These are phyloP conservation scores for Rhinatrema bivittatum DNA, from an alignment of 2,797 vertebrate species.

Conservation along the genomic window DNA sequence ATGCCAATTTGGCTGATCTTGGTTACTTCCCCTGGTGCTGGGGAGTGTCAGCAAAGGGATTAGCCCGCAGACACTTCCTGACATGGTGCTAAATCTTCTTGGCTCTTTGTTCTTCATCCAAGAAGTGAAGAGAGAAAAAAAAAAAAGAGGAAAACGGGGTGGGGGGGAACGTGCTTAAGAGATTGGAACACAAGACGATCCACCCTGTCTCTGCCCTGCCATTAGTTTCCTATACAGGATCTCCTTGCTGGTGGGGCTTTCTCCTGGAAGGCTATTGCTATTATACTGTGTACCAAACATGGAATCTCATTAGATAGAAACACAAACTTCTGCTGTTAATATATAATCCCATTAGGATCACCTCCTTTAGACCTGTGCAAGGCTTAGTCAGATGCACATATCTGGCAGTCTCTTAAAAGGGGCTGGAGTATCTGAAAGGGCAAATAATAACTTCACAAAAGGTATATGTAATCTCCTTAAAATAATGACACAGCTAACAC, in stretches of 20 bases:
- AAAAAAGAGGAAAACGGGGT: too few relatives aligned
- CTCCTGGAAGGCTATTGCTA: constrained; percentile 29
- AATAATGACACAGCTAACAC: too few relatives aligned
- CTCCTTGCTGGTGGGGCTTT: constrained; percentile 17
- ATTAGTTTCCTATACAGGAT: constrained; percentile 37
- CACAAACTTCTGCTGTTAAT: constrained; percentile 33
- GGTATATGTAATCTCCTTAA: too few relatives aligned
- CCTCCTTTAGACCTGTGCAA: constrained; percentile 5
- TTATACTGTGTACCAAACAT: constrained; percentile 42
- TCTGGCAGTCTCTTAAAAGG: too few relatives aligned
- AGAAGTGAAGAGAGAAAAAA: constrained; percentile 34
- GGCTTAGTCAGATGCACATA: background rate
- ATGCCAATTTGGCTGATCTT: constrained; percentile 47
- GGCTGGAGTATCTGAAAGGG: too few relatives aligned
- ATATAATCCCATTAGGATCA: constrained; percentile 48
- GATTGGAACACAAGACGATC: constrained; percentile 14
- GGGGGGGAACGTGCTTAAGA: constrained; percentile 17
- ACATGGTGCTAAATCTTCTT: constrained; percentile 41
- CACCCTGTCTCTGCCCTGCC: constrained; percentile 25
- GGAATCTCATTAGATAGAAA: constrained; percentile 53
- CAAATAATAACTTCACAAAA: too few relatives aligned
- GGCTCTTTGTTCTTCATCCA: constrained; percentile 47
- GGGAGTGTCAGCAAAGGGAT: constrained; percentile 48
- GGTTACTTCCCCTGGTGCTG: constrained; percentile 41
- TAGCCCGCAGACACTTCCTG: constrained; percentile 53